A percentile compares a stretch with the other conserved stretches of the same genome.
phyloP scores from a whole-genome alignment of 2,797 vertebrate genomes.

The Mycteria americana region DNA sequence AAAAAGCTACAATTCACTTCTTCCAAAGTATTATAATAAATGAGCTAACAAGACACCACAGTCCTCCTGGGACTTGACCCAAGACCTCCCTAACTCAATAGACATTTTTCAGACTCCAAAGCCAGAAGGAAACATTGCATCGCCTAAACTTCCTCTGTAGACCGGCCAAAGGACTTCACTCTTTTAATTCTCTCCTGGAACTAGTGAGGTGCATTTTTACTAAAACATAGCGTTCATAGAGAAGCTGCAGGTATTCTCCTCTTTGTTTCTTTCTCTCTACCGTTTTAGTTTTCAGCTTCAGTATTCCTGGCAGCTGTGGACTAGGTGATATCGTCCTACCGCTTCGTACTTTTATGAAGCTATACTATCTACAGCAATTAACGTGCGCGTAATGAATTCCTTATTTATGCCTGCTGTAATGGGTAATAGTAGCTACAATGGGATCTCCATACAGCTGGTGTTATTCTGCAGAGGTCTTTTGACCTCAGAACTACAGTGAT shows the following conservation, averaged over 20 bases:
- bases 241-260: not conserved
- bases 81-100: not conserved
- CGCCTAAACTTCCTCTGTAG: not conserved
- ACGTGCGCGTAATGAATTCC: fast-evolving
- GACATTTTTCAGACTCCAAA: not conserved
- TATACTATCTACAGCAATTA: not conserved
- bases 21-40: not conserved
- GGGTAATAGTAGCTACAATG: not conserved
- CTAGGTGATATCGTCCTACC: not conserved
- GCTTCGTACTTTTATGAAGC: not conserved
- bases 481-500: not conserved
- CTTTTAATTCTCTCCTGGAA: not conserved
- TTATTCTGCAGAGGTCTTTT: not conserved
- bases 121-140: not conserved
- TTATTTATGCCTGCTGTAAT: not conserved
- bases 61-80: not conserved
- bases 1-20: not conserved
- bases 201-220: not conserved
- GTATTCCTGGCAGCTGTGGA: not conserved
- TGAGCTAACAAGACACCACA: not conserved
- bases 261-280: not conserved
- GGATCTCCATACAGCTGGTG: not conserved
- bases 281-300: not conserved
- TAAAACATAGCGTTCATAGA: not conserved
- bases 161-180: not conserved